Evolutionary conservation across 2,888 invertebrate species (phyloP).

Genomic region (Drosophila prolongata): DNA sequence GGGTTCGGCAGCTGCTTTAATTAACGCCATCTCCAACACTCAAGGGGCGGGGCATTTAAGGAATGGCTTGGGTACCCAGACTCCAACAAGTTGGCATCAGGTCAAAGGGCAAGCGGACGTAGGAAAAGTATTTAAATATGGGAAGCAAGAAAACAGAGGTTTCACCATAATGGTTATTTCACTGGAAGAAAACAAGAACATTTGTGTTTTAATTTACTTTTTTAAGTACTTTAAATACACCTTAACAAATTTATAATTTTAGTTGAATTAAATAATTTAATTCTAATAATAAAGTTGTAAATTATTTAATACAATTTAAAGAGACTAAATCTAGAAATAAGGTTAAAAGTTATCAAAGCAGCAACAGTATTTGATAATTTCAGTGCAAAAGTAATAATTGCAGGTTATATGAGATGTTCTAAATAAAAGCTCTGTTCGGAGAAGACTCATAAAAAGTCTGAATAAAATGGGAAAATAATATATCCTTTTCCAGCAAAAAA

Average conservation of each 20-base stretch:
- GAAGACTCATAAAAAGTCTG: not conserved
- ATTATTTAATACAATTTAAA: not conserved
- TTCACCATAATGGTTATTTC: not conserved
- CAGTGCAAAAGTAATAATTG: no score
- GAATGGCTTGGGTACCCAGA: conserved; percentile 18
- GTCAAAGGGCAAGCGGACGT: conserved; percentile 53
- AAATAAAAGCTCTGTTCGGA: not conserved
- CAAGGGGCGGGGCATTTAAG: conserved; percentile 51
- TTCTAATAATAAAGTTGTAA: not conserved
- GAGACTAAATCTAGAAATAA: not conserved
- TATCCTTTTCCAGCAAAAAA: not conserved
- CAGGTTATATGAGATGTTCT: not conserved
- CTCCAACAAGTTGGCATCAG: conserved; percentile 40
- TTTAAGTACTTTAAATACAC: no score
- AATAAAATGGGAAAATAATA: not conserved
- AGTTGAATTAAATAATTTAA: no score
- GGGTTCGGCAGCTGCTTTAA: conserved; percentile 57
- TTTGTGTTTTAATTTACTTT: no score
- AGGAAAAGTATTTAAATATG: conserved; percentile 25
- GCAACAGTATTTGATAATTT: not conserved
- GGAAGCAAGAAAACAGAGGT: conserved; percentile 12
- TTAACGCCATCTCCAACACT: conserved; percentile 39
- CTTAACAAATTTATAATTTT: no score
- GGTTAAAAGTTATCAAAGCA: not conserved
- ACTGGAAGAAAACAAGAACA: conserved; percentile 3